Evolutionary conservation across 1,140 invertebrate genomes (phyloP).

Genomic region (Pollicipes pollicipes): DNA sequence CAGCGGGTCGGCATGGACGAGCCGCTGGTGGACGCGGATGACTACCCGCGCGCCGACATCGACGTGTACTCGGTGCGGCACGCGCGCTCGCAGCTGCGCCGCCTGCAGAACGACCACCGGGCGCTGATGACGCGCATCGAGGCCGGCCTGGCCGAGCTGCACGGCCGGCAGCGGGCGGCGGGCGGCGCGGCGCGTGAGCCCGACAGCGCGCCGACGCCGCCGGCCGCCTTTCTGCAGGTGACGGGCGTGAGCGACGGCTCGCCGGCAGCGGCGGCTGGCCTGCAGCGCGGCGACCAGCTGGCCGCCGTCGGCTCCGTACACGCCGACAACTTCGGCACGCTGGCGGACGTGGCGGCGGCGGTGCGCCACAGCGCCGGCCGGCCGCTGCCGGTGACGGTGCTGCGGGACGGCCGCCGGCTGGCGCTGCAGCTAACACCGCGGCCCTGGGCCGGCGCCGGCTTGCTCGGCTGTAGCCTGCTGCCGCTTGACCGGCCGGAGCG

Average conservation of each 20-base stretch:
- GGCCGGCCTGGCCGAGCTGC: slow-evolving; percentile 41
- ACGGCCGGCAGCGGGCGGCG: slow-evolving; percentile 32
- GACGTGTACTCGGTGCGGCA: slow-evolving; percentile 78
- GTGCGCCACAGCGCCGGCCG: slow-evolving; percentile 53
- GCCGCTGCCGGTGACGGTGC: slow-evolving; percentile 39
- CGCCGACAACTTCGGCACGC: slow-evolving; percentile 45
- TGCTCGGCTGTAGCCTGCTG: slow-evolving; percentile 56
- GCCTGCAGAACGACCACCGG: slow-evolving; percentile 79
- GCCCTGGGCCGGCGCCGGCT: slow-evolving; percentile 48
- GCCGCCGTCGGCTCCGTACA: slow-evolving; percentile 69
- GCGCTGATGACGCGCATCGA: slow-evolving; percentile 71
- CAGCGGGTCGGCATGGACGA: slow-evolving; percentile 46
- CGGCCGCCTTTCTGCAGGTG: slow-evolving; percentile 41
- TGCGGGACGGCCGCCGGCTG: slow-evolving; percentile 32
- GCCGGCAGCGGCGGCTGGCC: slow-evolving; percentile 57
- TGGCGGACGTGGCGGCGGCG: slow-evolving; percentile 42
- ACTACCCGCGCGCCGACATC: slow-evolving; percentile 70
- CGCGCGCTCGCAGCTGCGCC: slow-evolving; percentile 50
- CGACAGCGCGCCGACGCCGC: slow-evolving; percentile 4
- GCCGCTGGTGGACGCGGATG: slow-evolving; percentile 64
- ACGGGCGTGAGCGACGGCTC: slow-evolving; percentile 54
- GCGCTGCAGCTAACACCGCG: slow-evolving; percentile 42
- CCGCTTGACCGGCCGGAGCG: slow-evolving; percentile 17
- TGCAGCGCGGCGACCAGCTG: slow-evolving; percentile 50
- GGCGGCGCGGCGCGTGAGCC: slow-evolving; percentile 4